Evolutionary conservation across 2,797 vertebrate genomes (phyloP).

Genomic region (Rhadinocentrus ornatus): DNA sequence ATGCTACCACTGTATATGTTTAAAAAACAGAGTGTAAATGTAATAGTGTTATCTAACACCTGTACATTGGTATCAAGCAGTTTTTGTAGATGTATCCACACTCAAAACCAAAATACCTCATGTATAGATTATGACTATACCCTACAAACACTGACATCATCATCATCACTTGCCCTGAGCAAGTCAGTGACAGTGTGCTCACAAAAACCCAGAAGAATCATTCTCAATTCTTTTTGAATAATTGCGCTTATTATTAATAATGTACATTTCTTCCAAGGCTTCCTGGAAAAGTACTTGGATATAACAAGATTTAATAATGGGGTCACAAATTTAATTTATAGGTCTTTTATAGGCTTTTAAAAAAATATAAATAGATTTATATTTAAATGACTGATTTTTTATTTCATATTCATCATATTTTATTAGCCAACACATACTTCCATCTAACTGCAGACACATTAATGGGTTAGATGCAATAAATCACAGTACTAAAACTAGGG

Average conservation of each 20-base stretch:
- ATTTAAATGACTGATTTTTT: not conserved
- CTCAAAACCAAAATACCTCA: conserved; percentile 39
- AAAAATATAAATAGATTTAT: conserved; percentile 29
- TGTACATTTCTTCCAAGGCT: not conserved
- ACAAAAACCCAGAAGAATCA: not conserved
- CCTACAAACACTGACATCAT: conserved; percentile 36
- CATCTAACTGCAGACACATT: conserved; percentile 24
- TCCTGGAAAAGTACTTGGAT: conserved; percentile 17
- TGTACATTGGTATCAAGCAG: not conserved
- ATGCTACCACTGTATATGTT: not conserved
- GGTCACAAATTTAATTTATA: not conserved
- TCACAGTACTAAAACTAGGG: conserved; percentile 44
- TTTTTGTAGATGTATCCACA: conserved; percentile 30
- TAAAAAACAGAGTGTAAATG: conserved; percentile 6
- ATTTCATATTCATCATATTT: conserved; percentile 19
- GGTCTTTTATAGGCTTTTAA: conserved; percentile 5
- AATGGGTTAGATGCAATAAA: conserved; percentile 51
- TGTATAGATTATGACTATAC: conserved; percentile 10
- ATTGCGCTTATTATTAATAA: not conserved
- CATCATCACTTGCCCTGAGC: conserved; percentile 30
- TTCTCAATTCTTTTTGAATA: not conserved
- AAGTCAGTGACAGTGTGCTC: not conserved
- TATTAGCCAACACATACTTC: conserved; percentile 17
- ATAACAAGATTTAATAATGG: conserved; percentile 8
- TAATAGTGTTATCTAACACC: conserved; percentile 18